phyloP scores from a whole-genome alignment of 2,797 vertebrate species.

The Acanthis flammea region DNA sequence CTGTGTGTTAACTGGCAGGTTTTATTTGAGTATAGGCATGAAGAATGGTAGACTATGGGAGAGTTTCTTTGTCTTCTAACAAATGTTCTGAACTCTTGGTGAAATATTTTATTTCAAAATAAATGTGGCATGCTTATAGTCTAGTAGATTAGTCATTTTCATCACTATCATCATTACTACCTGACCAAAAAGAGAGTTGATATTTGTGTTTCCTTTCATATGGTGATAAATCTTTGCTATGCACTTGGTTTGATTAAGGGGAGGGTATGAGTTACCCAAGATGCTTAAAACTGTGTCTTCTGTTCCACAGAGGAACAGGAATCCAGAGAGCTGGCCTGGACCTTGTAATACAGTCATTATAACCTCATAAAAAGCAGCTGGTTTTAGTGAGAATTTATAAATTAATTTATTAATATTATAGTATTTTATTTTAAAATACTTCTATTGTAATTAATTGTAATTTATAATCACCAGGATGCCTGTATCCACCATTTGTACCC shows the following conservation, averaged over 20 bases:
- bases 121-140: background rate
- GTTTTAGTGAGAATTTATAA: background rate
- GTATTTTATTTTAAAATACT: no score
- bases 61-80: background rate
- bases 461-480: background rate
- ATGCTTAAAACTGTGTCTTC: background rate
- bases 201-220: background rate
- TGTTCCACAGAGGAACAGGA: background rate
- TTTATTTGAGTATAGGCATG: background rate
- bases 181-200: background rate
- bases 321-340: background rate
- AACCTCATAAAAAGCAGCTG: background rate
- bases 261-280: background rate
- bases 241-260: background rate
- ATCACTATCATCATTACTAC: background rate
- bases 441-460: no score
- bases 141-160: background rate
- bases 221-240: background rate
- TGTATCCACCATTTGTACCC: background rate
- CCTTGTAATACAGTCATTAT: background rate
- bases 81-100: background rate
- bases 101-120: background rate
- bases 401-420: no score
- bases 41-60: background rate
- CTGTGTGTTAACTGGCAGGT: background rate